Conservation (phyloP, 1,140 invertebrate genomes). For the Drosophila baimaii region DNA sequence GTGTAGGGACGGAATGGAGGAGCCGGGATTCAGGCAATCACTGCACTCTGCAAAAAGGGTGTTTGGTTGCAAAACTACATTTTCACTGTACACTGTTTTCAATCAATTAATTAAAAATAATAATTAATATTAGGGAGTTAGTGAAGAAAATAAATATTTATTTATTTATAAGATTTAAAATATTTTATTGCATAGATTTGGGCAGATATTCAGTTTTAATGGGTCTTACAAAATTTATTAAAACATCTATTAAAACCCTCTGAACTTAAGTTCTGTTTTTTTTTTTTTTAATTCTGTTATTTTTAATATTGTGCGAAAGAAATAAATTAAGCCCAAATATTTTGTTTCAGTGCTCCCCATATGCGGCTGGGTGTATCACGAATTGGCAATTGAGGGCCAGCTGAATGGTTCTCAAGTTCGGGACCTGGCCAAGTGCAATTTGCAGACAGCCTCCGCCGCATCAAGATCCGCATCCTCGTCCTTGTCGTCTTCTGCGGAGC, state of each 20-base stretch:
- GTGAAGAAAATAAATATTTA: not conserved
- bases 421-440: slow-evolving; percentile 44
- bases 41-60: slow-evolving; percentile 7
- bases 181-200: not conserved
- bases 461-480: slow-evolving; percentile 60
- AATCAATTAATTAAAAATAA: not conserved
- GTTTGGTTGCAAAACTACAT: not conserved
- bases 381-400: slow-evolving; percentile 72
- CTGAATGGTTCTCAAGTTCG: slow-evolving; percentile 8
- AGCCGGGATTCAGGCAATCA: not conserved
- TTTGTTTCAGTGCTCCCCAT: slow-evolving; percentile 25
- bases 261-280: no score
- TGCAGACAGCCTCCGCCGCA: slow-evolving; percentile 47
- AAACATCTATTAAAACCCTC: no score
- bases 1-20: slow-evolving; percentile 6
- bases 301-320: no score
- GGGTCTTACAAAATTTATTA: no score
- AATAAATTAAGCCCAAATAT: no score
- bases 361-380: slow-evolving; percentile 68
- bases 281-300: no score
- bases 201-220: not conserved
- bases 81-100: not conserved
- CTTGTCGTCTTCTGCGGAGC: slow-evolving; percentile 16
- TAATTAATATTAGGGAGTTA: no score
- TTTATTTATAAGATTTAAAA: no score